Evolutionary conservation across 2,888 invertebrate genomes (phyloP), one percentile per base, ranked within the genome.

Genomic region (Leptarthrus brevirostris): DNA sequence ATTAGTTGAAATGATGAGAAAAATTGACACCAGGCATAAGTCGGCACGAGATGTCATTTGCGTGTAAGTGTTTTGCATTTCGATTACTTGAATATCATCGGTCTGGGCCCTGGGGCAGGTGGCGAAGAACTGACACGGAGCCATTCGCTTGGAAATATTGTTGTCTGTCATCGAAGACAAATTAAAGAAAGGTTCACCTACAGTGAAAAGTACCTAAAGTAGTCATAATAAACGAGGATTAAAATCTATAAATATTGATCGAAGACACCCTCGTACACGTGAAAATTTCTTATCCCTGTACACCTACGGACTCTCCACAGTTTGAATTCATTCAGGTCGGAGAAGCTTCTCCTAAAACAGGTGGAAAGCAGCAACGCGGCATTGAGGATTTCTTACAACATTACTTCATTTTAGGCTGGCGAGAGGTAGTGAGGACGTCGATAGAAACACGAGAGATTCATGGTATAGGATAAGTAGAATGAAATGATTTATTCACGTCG

Each of bases 11-110:
- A 30, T 56, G 44, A 54, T 72, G 56, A 56, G 56, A 72, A 72
- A 72, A 72, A 72, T 72, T 72, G 72, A 72, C 54, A 72, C 72
- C 72, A 71, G 71, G 71, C 71, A 47, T 72, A 72, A 72, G 72
- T 44, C 54, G 53, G 56, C 72, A 72, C 72, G 54, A 53, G 44
- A 56, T 72, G 56, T 72, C 44, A 72, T 53, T 72, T 72, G 72
- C 72, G 54, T 72, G 72, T 53, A 44, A 71, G 71, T 54, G 71
- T 71, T 71, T 71, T 71, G 54, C 54, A 54, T 71, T 71, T 71
- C 71, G 53, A 72, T 72, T 72, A 30, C 30, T 8, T 30, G 8
- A 4, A 30, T 30, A 30, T n/a, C 30, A 30, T 30, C 30, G 4
- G 1, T 30, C 5, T 30, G 8, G 30, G 30, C 30, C 30, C 30